Conservation (phyloP, 1,140 invertebrate genomes). For the Psix sp. region DNA sequence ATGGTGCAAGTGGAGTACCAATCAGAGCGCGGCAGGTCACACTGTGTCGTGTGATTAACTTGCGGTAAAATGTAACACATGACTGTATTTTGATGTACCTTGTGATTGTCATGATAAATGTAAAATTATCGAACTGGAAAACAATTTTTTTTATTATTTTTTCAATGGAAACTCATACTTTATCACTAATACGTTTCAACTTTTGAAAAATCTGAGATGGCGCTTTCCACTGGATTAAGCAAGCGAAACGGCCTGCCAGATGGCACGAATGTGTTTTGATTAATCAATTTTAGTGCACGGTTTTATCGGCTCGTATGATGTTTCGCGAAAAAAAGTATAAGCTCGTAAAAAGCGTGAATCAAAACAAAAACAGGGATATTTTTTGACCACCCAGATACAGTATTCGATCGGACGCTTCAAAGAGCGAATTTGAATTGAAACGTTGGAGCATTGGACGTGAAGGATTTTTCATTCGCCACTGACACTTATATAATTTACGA, state of each 20-base stretch:
- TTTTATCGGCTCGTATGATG: conserved; percentile 33
- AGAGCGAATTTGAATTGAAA: conserved; percentile 44
- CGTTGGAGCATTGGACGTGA: conserved; percentile 33
- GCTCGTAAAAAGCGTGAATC: conserved; percentile 14
- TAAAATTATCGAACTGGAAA: too few relatives aligned
- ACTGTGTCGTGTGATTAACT: conserved; percentile 17
- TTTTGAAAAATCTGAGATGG: neutral
- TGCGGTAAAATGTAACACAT: conserved; percentile 9
- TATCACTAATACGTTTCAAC: too few relatives aligned
- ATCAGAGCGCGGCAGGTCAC: conserved; percentile 17
- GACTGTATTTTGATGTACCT: conserved; percentile 7
- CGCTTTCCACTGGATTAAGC: conserved; percentile 5
- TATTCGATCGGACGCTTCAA: conserved; percentile 21
- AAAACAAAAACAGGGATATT: conserved; percentile 27
- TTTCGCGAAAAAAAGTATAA: conserved; percentile 29
- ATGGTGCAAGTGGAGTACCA: conserved; percentile 3
- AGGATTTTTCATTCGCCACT: conserved; percentile 47
- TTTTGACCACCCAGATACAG: conserved; percentile 15
- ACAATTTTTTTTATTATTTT: too few relatives aligned
- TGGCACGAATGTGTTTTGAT: conserved; percentile 19
- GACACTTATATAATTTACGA: conserved; percentile 58
- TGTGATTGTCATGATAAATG: neutral
- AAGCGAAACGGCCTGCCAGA: conserved; percentile 11
- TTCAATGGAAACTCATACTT: too few relatives aligned
- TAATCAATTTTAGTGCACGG: conserved; percentile 44